phyloP scores from a whole-genome alignment of 1,140 invertebrate genomes.

The Zaprionus vittiger region DNA sequence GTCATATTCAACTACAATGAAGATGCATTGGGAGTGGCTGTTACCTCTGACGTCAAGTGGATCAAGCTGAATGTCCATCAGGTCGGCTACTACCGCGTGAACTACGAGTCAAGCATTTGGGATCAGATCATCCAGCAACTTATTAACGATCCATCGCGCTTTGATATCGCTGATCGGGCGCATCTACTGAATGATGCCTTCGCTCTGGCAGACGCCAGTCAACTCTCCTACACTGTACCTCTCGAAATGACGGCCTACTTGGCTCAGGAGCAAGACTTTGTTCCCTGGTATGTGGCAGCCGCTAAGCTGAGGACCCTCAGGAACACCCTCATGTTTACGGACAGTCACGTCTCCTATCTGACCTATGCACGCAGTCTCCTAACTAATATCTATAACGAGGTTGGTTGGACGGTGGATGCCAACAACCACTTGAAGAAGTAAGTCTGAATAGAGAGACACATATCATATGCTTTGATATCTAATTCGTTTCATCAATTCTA shows the following conservation, averaged over 20 bases:
- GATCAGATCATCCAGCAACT: conserved; percentile 87
- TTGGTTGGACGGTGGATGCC: conserved; percentile 87
- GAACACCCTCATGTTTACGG: conserved; percentile 85
- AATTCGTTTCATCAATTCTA: conserved; percentile 54
- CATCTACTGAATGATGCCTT: conserved; percentile 95
- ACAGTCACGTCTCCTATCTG: conserved; percentile 86
- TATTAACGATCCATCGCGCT: conserved; percentile 49
- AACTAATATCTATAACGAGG: conserved; percentile 84
- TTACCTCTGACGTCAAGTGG: conserved; percentile 85
- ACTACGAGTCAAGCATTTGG: conserved; percentile 91
- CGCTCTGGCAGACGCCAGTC: conserved; percentile 89
- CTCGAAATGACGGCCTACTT: conserved; percentile 90
- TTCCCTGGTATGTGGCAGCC: conserved; percentile 90
- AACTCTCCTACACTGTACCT: conserved; percentile 88
- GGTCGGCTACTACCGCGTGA: conserved; percentile 94
- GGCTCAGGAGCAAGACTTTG: conserved; percentile 87
- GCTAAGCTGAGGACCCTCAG: conserved; percentile 86
- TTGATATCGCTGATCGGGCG: conserved; percentile 91
- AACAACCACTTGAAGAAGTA: conserved; percentile 86
- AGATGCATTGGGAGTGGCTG: conserved; percentile 13
- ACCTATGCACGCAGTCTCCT: conserved; percentile 86
- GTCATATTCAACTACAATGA: conserved; percentile 70
- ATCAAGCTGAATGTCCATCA: conserved; percentile 94
- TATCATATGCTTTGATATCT: not conserved
- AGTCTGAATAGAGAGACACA: conserved; percentile 31